Evolutionary conservation across 2,888 invertebrate genomes (phyloP).

Genomic region (Microplitis deprimator): DNA sequence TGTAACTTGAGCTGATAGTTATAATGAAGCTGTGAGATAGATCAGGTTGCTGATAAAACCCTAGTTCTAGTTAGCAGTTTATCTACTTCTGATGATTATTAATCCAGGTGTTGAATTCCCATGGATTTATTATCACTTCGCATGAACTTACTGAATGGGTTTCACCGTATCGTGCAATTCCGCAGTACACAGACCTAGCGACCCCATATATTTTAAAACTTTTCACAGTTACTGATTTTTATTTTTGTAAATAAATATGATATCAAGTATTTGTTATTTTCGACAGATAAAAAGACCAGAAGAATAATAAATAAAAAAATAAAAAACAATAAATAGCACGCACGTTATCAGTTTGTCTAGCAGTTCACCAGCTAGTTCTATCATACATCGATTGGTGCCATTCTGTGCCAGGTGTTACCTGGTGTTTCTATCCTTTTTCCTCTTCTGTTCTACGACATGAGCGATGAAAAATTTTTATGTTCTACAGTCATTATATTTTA

Average conservation of each 20-base stretch:
- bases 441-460: constrained; percentile 33
- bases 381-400: constrained; percentile 69
- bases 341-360: constrained; percentile 14
- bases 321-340: neutral
- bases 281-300: neutral
- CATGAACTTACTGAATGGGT: constrained; percentile 17
- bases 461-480: constrained; percentile 27
- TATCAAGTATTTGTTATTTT: neutral
- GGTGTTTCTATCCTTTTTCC: constrained; percentile 44
- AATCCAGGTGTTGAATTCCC: constrained; percentile 56
- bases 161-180: neutral
- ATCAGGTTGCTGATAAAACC: constrained; percentile 13
- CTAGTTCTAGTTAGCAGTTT: constrained; percentile 42
- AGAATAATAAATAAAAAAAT: constrained; percentile 7
- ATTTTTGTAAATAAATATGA: neutral
- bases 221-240: no score
- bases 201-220: no score
- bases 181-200: neutral
- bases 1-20: neutral
- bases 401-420: constrained; percentile 66
- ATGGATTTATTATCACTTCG: constrained; percentile 41
- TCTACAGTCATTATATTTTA: neutral
- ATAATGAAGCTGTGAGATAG: neutral
- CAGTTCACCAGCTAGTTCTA: constrained; percentile 42
- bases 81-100: constrained; percentile 49